These are phyloP conservation scores for Oligia latruncula DNA, from an alignment of 2,888 invertebrate species.

Conservation along the genomic window DNA sequence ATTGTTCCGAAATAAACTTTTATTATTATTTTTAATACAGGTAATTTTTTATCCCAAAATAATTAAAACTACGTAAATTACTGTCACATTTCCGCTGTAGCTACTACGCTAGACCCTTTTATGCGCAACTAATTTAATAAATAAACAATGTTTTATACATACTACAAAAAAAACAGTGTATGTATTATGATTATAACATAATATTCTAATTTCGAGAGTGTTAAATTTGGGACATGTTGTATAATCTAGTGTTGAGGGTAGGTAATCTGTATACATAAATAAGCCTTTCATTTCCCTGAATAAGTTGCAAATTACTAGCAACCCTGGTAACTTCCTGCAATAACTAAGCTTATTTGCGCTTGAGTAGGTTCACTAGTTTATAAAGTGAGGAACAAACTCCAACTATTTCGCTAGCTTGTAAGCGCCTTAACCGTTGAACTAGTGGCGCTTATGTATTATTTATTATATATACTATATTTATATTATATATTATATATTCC, in stretches of 20 bases:
- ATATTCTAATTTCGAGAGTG: not conserved
- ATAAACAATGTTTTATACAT: not conserved
- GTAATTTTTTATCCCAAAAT: too few species aligned
- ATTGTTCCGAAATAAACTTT: too few species aligned
- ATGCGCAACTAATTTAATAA: not conserved
- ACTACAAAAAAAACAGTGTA: not conserved
- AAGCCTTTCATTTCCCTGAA: not conserved
- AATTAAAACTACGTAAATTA: too few species aligned
- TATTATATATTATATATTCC: too few species aligned
- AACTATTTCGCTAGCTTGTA: not conserved
- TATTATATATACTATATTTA: not conserved
- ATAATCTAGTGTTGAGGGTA: not conserved
- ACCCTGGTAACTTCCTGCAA: not conserved
- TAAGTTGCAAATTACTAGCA: not conserved
- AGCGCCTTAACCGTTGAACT: not conserved
- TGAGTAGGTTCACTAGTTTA: not conserved
- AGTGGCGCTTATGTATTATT: too few species aligned
- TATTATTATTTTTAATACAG: too few species aligned
- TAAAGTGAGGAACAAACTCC: not conserved
- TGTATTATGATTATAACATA: not conserved
- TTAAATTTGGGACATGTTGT: not conserved
- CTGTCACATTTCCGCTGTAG: too few species aligned
- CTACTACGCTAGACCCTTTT: too few species aligned
- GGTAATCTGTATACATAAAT: not conserved
- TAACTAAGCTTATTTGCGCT: conserved; percentile 8